Percentiles rank a stretch among this genome's conserved stretches.
Conservation (phyloP, 2,888 invertebrate genomes). For the Lasioglossum leucozonium region DNA sequence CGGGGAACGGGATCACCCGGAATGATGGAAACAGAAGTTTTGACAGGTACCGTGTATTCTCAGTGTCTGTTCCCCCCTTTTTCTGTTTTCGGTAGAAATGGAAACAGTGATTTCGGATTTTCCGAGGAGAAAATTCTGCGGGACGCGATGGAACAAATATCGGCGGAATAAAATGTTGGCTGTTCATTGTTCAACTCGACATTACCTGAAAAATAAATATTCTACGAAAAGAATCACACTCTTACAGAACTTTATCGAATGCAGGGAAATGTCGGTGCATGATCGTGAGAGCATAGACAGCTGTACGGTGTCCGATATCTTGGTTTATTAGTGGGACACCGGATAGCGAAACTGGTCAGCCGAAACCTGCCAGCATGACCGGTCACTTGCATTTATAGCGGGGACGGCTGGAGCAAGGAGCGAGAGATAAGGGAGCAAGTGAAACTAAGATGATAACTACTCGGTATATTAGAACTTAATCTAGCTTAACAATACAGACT, state of each 20-base stretch:
- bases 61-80: conserved; percentile 20
- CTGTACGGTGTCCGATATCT: not conserved
- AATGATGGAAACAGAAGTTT: conserved; percentile 52
- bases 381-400: not conserved
- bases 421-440: not conserved
- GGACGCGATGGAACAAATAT: not conserved
- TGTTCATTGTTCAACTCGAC: no score
- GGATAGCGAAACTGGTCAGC: not conserved
- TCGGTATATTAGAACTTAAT: conserved; percentile 13
- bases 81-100: not conserved
- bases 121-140: not conserved
- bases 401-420: not conserved
- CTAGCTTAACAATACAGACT: conserved; percentile 7
- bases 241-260: not conserved
- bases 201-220: no score
- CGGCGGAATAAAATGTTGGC: not conserved
- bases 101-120: conserved; percentile 6
- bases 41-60: conserved; percentile 26
- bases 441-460: conserved; percentile 2
- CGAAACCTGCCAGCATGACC: not conserved
- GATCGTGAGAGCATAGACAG: not conserved
- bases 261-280: not conserved
- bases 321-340: not conserved
- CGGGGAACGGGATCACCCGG: conserved; percentile 18
- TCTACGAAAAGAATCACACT: not conserved